Conservation (phyloP, 2,888 invertebrate species). For the Rhogogaster chlorosoma region DNA sequence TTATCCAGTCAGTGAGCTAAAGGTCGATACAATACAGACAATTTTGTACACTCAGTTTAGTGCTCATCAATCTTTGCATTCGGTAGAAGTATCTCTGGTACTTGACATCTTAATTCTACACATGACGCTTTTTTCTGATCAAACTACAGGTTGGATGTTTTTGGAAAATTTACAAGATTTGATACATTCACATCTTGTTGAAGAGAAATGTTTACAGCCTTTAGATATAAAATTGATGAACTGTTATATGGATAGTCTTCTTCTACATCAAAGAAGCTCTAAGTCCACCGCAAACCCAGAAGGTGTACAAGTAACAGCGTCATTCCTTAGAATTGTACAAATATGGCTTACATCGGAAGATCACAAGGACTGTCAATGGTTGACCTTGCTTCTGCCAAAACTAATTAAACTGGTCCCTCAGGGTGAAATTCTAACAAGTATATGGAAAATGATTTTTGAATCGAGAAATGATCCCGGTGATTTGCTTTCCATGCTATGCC, state of each 20-base stretch:
- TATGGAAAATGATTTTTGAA: constrained; percentile 9
- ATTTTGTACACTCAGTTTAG: background rate
- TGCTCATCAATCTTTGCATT: no score
- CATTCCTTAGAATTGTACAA: constrained; percentile 57
- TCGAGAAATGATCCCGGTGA: constrained; percentile 54
- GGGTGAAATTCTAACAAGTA: background rate
- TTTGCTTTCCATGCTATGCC: constrained; percentile 59
- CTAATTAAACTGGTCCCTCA: constrained; percentile 55
- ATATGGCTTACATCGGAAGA: constrained; percentile 60
- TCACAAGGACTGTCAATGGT: constrained; percentile 61
- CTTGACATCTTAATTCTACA: constrained; percentile 66
- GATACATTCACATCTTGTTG: background rate
- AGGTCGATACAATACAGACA: background rate
- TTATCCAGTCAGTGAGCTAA: background rate
- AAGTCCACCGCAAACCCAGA: background rate
- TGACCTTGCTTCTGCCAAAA: constrained; percentile 66
- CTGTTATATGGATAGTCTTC: constrained; percentile 14
- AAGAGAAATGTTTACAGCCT: background rate
- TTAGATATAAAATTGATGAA: background rate
- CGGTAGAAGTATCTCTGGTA: background rate
- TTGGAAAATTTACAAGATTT: background rate
- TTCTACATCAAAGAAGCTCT: background rate
- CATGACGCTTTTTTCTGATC: constrained; percentile 59
- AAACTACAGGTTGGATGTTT: constrained; percentile 57
- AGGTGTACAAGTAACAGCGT: constrained; percentile 55